phyloP scores from a whole-genome alignment of 92 coral and sea anemone genomes.

The Montipora capitata region DNA sequence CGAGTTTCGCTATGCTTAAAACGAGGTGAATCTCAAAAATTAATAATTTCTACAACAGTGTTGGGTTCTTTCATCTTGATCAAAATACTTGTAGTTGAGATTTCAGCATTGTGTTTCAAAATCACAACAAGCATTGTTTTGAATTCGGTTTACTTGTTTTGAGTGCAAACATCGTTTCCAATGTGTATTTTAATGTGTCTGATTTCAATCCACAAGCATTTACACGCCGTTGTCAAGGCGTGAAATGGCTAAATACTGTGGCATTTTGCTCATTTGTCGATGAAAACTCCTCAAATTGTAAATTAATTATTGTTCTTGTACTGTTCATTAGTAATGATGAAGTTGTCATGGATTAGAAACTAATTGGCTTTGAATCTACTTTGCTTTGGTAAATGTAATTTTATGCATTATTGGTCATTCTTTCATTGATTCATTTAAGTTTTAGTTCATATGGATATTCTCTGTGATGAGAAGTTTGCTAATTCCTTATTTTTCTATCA shows the following conservation, averaged over 20 bases:
- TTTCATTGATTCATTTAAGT: no score
- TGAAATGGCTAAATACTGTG: background rate
- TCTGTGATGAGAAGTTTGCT: background rate
- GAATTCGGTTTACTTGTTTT: constrained; percentile 31
- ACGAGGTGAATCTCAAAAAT: constrained; percentile 25
- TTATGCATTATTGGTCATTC: background rate
- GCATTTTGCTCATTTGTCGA: constrained; percentile 18
- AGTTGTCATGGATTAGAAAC: no score
- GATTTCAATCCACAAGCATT: constrained; percentile 3
- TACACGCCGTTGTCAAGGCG: background rate
- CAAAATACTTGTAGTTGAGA: constrained; percentile 9
- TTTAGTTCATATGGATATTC: background rate
- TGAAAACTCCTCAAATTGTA: constrained; percentile 3
- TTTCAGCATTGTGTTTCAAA: constrained; percentile 48
- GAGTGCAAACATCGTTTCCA: constrained; percentile 9
- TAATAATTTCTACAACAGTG: background rate
- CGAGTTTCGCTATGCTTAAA: constrained; percentile 15
- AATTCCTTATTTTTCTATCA: background rate
- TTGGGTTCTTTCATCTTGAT: constrained; percentile 3
- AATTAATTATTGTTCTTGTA: constrained; percentile 2
- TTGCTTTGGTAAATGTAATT: no score
- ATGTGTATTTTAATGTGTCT: background rate
- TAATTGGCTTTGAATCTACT: background rate
- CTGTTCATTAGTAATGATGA: background rate
- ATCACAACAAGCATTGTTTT: constrained; percentile 41